Base-by-base conservation (phyloP, 1,140 invertebrate species). In the Drosophila biarmipes region DNA sequence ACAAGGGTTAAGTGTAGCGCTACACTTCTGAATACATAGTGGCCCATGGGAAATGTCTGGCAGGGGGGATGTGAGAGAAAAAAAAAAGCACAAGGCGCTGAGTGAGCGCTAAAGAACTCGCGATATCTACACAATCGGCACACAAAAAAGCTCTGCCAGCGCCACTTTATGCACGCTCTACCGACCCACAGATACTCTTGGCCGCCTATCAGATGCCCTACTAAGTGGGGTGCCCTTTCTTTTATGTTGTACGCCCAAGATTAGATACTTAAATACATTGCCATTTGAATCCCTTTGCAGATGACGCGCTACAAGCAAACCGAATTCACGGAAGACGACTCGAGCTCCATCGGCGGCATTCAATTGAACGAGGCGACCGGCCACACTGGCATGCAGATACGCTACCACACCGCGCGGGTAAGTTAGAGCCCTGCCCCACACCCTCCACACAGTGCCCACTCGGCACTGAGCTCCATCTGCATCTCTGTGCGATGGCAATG, bases 291-390 rank as follows among this genome's bases (percentile, higher is more conserved):
- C 42, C 46, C 17, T 31, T 94, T 94, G n/a, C 93, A 97, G 96
- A 97, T 97, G 96, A 96, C 96, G 68, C 94, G 95, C 64, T 97
- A 97, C 81, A 97, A 96, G 92, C 96, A 96, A 85, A 95, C 96
- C 31, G 96, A 96, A 90, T 96, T 97, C 78, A 95, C 96, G 80
- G 96, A 96, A 91, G 96, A 97, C 78, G 96, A 97, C 87, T 94
- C 94, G n/a, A 96, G 95, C 81, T 96, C 96, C 80, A 95, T 96
- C 71, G 96, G 96, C 49, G 96, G 96, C 17, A 96, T 96, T 11
- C 96, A 96, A 72, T 93, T 97, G 42, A 95, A 94, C 45, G 95
- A 96, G 91, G 94, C 94, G 27, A 95, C 96, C 14, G 94, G 95
- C 40, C 94, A 95, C 2, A 96, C 95, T 5, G 95, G 95, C 10